These are phyloP conservation scores for Mesoclemmys tuberculata DNA, from an alignment of 2,113 vertebrate genomes.

Conservation along the genomic window DNA sequence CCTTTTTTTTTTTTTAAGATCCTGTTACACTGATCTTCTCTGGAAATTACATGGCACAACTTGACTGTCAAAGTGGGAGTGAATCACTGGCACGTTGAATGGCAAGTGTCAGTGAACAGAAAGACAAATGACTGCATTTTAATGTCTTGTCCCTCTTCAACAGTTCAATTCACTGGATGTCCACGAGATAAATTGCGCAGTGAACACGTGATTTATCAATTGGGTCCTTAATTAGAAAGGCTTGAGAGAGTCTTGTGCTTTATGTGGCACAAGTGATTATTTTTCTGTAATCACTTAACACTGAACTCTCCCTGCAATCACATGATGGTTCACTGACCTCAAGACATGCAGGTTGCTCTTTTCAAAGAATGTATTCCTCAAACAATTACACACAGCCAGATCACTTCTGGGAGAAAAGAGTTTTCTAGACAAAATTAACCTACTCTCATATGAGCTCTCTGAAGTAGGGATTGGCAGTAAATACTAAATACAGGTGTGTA, in stretches of 20 bases:
- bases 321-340: not conserved
- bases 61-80: not conserved
- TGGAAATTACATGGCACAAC: not conserved
- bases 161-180: not conserved
- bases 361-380: not conserved
- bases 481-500: not conserved
- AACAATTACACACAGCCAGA: not conserved
- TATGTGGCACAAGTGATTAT: not conserved
- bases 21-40: not conserved
- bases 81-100: slow-evolving; percentile 1
- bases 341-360: not conserved
- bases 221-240: not conserved
- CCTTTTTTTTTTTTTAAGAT: not conserved
- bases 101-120: not conserved
- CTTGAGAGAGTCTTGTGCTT: not conserved
- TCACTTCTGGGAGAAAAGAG: not conserved
- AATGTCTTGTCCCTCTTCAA: not conserved
- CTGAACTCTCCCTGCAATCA: not conserved
- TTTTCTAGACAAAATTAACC: slow-evolving; percentile 35
- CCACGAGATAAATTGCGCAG: slow-evolving; percentile 10
- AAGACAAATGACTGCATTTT: not conserved
- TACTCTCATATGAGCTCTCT: not conserved
- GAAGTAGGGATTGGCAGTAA: not conserved
- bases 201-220: not conserved
- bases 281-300: not conserved